phyloP scores from a whole-genome alignment of 2,113 vertebrate genomes.

The Hylia prasina region DNA sequence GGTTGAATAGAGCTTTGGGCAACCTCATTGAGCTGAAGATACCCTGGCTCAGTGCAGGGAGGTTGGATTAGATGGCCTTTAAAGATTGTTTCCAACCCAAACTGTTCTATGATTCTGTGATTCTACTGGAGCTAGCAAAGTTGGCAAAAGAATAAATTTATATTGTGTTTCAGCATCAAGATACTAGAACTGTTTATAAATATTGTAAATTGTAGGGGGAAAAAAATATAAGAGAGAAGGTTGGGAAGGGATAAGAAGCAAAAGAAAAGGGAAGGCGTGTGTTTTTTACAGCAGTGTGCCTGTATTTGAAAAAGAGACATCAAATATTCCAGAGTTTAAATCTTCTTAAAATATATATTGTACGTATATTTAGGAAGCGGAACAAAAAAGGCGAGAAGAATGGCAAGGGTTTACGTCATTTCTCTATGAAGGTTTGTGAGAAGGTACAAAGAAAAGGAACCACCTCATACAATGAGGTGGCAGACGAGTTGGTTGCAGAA shows the following conservation, averaged over 20 bases:
- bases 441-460: slow-evolving; percentile 98
- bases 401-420: slow-evolving; percentile 95
- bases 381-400: slow-evolving; percentile 99
- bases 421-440: slow-evolving; percentile 99
- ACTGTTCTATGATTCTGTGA: neutral
- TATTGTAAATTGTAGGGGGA: neutral
- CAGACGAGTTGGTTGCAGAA: slow-evolving; percentile 96
- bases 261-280: neutral
- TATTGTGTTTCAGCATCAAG: neutral
- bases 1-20: neutral
- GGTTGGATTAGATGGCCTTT: neutral
- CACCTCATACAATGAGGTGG: slow-evolving; percentile 98
- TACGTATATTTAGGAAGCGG: slow-evolving; percentile 79
- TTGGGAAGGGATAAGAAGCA: neutral
- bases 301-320: slow-evolving; percentile 41
- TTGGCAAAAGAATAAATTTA: neutral
- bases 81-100: neutral
- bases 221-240: neutral
- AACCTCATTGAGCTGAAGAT: neutral
- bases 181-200: neutral
- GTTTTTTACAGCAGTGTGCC: neutral
- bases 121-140: neutral
- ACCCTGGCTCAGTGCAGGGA: neutral
- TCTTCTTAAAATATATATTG: slow-evolving; percentile 43
- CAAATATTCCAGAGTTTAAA: slow-evolving; percentile 33